Percentiles rank a stretch among this genome's conserved stretches.
Evolutionary conservation across 2,888 invertebrate genomes (phyloP).

Genomic region (Stenodera caucasica): DNA sequence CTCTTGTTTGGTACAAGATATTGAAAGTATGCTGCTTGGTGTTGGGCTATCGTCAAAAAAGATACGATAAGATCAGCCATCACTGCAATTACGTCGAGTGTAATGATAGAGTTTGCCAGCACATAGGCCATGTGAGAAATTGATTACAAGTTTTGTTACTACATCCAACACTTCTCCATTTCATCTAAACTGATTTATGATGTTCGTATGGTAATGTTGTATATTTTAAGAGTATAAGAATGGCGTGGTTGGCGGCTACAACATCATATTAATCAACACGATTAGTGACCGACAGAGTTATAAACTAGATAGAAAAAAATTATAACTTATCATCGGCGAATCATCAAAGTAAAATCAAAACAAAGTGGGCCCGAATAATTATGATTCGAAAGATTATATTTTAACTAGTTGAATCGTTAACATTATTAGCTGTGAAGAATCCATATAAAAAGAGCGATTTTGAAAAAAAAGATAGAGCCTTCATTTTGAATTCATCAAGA

Average conservation of each 20-base stretch:
- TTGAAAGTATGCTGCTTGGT: slow-evolving; percentile 4
- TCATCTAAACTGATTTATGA: slow-evolving; percentile 41
- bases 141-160: slow-evolving; percentile 47
- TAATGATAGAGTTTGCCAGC: slow-evolving; percentile 32
- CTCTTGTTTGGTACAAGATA: background rate
- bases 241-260: slow-evolving; percentile 25
- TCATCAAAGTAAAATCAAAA: slow-evolving; percentile 20
- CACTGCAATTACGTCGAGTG: slow-evolving; percentile 28
- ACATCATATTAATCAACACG: slow-evolving; percentile 36
- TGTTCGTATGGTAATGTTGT: slow-evolving; percentile 45
- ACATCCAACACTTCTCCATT: slow-evolving; percentile 37
- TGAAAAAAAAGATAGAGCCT: no score
- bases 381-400: slow-evolving; percentile 27
- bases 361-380: background rate
- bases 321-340: slow-evolving; percentile 26
- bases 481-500: no score
- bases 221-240: slow-evolving; percentile 42
- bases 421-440: no score
- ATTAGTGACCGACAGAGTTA: slow-evolving; percentile 15
- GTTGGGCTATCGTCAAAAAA: background rate
- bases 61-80: slow-evolving; percentile 32
- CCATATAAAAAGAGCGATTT: background rate
- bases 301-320: slow-evolving; percentile 22
- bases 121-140: slow-evolving; percentile 47
- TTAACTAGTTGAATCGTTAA: slow-evolving; percentile 20